These are phyloP conservation scores for Selene dorsalis DNA, from an alignment of 2,797 vertebrate genomes.

Conservation along the genomic window DNA sequence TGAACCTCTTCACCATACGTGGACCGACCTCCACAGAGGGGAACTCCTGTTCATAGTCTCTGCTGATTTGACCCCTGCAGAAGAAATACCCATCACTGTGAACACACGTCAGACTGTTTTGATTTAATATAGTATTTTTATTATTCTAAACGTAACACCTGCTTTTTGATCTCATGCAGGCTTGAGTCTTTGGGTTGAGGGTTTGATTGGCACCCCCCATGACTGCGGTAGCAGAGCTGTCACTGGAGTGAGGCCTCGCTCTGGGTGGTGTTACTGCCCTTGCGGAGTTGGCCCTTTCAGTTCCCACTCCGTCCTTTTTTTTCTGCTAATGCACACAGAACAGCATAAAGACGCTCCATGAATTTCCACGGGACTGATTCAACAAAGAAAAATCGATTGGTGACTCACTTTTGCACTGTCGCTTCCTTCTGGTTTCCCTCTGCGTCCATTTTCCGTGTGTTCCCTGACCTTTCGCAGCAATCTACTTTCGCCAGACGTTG, in stretches of 20 bases:
- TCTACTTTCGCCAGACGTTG: conserved; percentile 80
- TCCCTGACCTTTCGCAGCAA: conserved; percentile 85
- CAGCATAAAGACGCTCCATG: not conserved
- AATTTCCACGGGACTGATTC: conserved; percentile 5
- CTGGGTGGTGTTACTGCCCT: conserved; percentile 50
- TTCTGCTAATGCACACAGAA: conserved; percentile 48
- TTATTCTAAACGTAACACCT: conserved; percentile 55
- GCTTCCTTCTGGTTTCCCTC: conserved; percentile 69
- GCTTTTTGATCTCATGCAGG: conserved; percentile 38
- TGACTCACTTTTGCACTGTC: conserved; percentile 36
- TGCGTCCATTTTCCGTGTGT: conserved; percentile 69
- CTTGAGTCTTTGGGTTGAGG: conserved; percentile 26
- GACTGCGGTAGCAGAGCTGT: conserved; percentile 47
- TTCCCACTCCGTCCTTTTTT: conserved; percentile 54
- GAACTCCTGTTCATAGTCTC: conserved; percentile 85
- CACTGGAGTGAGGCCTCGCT: conserved; percentile 46
- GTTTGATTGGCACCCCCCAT: conserved; percentile 56
- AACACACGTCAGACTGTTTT: conserved; percentile 9
- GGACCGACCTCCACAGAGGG: conserved; percentile 77
- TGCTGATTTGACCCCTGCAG: conserved; percentile 84
- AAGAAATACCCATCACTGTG: conserved; percentile 32
- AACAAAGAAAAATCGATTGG: conserved; percentile 6
- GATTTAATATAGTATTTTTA: not conserved
- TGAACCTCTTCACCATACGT: conserved; percentile 45
- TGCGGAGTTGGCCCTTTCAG: conserved; percentile 40